Evolutionary conservation across 1,140 invertebrate species (phyloP).

Genomic region (Schlechtendalia chinensis): DNA sequence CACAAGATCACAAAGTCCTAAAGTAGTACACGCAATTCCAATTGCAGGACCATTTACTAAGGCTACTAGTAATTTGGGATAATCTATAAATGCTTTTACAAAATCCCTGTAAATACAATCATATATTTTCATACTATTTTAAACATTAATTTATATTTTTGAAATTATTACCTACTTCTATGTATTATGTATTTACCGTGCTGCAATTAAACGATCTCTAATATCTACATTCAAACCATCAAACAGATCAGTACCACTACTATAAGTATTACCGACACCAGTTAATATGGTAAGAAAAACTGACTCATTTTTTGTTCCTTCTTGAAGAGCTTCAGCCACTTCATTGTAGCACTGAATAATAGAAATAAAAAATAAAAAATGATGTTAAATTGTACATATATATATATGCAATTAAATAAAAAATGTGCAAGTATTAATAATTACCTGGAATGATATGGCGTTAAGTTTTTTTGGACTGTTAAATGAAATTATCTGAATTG

Average conservation of each 20-base stretch:
- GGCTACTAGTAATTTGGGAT: conserved; percentile 84
- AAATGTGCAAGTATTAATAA: background rate
- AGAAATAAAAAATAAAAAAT: background rate
- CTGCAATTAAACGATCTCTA: conserved; percentile 51
- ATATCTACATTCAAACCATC: conserved; percentile 54
- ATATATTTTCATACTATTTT: conserved; percentile 48
- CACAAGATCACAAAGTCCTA: conserved; percentile 84
- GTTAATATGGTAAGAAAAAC: conserved; percentile 70
- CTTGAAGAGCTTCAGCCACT: conserved; percentile 65
- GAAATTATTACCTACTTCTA: no score
- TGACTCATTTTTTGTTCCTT: conserved; percentile 66
- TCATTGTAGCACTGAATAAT: conserved; percentile 53
- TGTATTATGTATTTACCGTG: background rate
- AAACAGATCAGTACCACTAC: conserved; percentile 85
- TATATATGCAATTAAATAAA: conserved; percentile 1
- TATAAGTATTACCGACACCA: conserved; percentile 76
- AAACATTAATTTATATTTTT: background rate
- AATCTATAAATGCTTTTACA: conserved; percentile 77
- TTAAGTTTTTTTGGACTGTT: conserved; percentile 77
- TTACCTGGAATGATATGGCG: conserved; percentile 66
- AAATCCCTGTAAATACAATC: conserved; percentile 62
- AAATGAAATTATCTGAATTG: conserved; percentile 61
- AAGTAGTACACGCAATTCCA: conserved; percentile 80
- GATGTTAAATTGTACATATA: background rate
- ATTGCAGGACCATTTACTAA: conserved; percentile 93